Base-by-base conservation (phyloP, 2,888 invertebrate species). In the Aphidoletes aphidimyza region DNA sequence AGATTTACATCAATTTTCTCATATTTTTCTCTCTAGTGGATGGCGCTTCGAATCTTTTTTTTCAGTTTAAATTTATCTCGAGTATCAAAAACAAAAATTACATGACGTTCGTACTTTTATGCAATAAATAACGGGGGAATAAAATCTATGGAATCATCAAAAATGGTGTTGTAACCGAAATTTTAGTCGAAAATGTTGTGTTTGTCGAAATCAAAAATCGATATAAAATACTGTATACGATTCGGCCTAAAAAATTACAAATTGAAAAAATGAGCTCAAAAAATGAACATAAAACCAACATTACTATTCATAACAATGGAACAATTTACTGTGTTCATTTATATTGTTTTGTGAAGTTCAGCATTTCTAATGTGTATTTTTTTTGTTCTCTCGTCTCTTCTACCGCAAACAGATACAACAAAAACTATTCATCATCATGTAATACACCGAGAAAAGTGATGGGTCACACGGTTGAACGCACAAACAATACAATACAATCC, bases 401-500 rank as follows among this genome's bases (percentile, higher is more conserved):
- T 42, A 9, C 42, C 6, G 6, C 9, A 81, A 59, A 81, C n/a
- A 81, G 39, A 39, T 81, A 69, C 39, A 84, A 84, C 26, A 84
- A 69, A 37, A 84, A 84, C n/a, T 85, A 85, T 85, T 85, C 86
- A 84, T 86, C 86, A 69, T 59, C 86, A 54, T 86, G 86, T 83
- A 86, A 86, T 84, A 86, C 86, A 84, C 86, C 86, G 42, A 83
- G 85, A 84, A 86, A 86, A 81, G 1, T 39, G 39, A 39, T 22
- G 2, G 22, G 81, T 22, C 22, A 39, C 11, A 37, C 81, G 6
- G 2, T 39, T 81, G 81, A 81, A 81, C 36, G 37, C 19, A 22
- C 39, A 81, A 81, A 19, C 37, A 69, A n/a, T 34, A 30, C 26
- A 2, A 81, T 37, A 37, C n/a, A 36, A 81, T n/a, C 22, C 9